Conservation (phyloP, 2,113 vertebrate genomes). For the Festucalex cinctus region DNA sequence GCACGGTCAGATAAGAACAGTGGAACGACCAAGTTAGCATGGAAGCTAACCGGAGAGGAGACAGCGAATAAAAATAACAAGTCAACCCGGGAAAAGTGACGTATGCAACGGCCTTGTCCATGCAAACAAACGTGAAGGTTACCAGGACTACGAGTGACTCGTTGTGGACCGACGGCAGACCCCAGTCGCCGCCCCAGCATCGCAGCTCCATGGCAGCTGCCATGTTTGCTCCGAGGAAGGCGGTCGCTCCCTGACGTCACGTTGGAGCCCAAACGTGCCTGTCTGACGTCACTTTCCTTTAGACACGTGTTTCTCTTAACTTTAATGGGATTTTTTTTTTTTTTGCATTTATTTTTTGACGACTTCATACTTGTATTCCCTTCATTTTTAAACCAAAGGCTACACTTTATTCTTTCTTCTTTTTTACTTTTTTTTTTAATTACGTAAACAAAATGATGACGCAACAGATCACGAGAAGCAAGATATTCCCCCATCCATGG, state of each 20-base stretch:
- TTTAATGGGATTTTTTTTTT: neutral
- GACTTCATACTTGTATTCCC: neutral
- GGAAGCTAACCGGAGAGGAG: constrained; percentile 37
- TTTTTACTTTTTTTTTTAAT: neutral
- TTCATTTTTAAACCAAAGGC: neutral
- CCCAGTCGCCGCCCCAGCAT: constrained; percentile 94
- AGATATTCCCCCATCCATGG: no score
- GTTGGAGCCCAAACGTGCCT: neutral
- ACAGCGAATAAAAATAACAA: neutral
- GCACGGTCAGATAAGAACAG: neutral
- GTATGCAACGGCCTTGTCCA: neutral
- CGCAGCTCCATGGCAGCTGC: constrained; percentile 88
- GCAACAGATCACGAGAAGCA: no score
- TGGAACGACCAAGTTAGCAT: constrained; percentile 42
- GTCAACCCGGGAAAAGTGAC: neutral
- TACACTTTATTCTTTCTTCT: neutral
- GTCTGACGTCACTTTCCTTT: neutral
- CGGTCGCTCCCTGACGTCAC: constrained; percentile 47
- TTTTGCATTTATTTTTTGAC: neutral
- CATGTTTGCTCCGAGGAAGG: constrained; percentile 72
- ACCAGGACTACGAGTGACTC: constrained; percentile 91
- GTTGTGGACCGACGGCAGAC: constrained; percentile 87
- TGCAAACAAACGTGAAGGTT: constrained; percentile 41
- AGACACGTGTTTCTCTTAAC: neutral
- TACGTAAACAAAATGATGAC: no score